phyloP scores from a whole-genome alignment of 2,797 vertebrate species.

The Microctenopoma stevenorrisi region DNA sequence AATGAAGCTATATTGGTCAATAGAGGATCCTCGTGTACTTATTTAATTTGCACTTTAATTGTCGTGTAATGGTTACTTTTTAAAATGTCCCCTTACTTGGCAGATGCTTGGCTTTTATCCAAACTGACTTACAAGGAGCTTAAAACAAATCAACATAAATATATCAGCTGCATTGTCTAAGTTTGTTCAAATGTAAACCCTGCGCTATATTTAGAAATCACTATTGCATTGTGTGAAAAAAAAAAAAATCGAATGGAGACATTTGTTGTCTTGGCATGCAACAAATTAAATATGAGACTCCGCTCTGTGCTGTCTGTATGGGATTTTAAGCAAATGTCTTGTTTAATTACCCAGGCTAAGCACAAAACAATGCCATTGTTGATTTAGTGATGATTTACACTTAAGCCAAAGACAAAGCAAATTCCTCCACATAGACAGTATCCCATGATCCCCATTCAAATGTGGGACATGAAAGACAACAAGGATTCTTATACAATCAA shows the following conservation, averaged over 20 bases:
- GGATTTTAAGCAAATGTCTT: constrained; percentile 48
- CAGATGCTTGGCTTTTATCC: too few species aligned
- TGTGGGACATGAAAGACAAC: constrained; percentile 51
- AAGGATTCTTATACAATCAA: constrained; percentile 56
- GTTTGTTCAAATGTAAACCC: neutral
- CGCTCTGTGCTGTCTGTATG: constrained; percentile 26
- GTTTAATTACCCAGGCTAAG: constrained; percentile 52
- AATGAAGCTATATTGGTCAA: neutral
- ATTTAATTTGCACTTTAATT: neutral
- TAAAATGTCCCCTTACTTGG: too few species aligned
- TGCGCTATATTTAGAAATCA: neutral
- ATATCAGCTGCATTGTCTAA: neutral
- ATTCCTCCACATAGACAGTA: constrained; percentile 49
- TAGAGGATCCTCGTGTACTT: neutral
- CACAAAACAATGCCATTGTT: constrained; percentile 57
- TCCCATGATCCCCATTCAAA: constrained; percentile 64
- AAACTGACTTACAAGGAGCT: too few species aligned
- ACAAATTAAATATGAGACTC: constrained; percentile 6
- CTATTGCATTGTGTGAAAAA: neutral
- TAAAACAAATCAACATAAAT: too few species aligned
- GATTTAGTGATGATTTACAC: constrained; percentile 54
- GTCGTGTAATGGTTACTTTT: too few species aligned
- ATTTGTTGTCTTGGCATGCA: neutral
- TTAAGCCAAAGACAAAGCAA: constrained; percentile 65
- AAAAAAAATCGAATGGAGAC: neutral